Percentiles rank a stretch among this genome's conserved stretches.
phyloP scores from a whole-genome alignment of 2,888 invertebrate species.

The Cryptophagus acutangulus region DNA sequence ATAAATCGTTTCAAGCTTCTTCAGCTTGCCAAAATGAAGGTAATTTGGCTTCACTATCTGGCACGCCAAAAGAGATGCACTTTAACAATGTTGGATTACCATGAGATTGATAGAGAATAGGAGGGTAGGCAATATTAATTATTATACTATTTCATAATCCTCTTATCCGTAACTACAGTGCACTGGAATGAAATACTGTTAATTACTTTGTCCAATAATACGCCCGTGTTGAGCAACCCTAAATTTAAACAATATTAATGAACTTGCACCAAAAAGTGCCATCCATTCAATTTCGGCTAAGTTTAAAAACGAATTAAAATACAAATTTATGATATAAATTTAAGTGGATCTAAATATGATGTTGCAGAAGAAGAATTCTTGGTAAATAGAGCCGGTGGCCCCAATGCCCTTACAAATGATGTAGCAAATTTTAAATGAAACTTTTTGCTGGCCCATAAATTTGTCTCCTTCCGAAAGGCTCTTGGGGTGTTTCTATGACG shows the following conservation, averaged over 20 bases:
- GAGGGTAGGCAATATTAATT: constrained; percentile 24
- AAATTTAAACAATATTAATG: constrained; percentile 7
- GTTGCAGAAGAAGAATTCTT: constrained; percentile 1
- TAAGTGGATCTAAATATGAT: too few species aligned
- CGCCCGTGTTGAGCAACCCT: too few species aligned
- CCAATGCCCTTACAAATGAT: constrained; percentile 28
- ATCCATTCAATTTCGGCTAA: constrained; percentile 1
- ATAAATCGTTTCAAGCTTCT: too few species aligned
- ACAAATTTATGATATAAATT: too few species aligned
- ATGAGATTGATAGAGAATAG: constrained; percentile 5
- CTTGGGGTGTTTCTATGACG: constrained; percentile 41
- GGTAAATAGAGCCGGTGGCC: constrained; percentile 8
- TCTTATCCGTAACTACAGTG: constrained; percentile 30
- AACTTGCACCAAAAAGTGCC: too few species aligned
- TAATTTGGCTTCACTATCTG: constrained; percentile 2
- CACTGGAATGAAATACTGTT: constrained; percentile 19
- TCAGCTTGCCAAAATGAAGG: neutral
- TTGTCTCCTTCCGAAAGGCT: constrained; percentile 32
- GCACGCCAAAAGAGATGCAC: constrained; percentile 3
- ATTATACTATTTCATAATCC: constrained; percentile 33
- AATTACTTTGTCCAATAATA: constrained; percentile 24
- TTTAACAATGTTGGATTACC: constrained; percentile 5
- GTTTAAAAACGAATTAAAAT: neutral
- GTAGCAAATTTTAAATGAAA: constrained; percentile 40
- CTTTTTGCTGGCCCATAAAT: constrained; percentile 38